Evolutionary conservation across 2,113 vertebrate species (phyloP).

Genomic region (Columba janthina): DNA sequence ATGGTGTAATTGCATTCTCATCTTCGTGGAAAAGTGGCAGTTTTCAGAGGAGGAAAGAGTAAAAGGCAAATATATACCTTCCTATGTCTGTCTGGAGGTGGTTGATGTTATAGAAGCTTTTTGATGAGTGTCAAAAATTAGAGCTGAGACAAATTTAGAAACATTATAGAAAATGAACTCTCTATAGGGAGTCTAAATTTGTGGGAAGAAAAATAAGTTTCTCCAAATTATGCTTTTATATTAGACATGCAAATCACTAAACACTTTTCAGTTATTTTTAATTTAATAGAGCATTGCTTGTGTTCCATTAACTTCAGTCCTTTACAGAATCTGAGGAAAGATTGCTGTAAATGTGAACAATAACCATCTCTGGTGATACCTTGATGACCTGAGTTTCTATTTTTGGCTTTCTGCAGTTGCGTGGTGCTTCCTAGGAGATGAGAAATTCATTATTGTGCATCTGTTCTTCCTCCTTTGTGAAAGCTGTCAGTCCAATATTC

Average conservation of each 20-base stretch:
- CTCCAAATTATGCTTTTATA: neutral
- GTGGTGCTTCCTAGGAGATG: neutral
- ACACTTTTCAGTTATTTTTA: neutral
- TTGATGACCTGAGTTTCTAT: neutral
- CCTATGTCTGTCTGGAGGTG: neutral
- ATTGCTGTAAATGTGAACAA: neutral
- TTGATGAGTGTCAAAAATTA: neutral
- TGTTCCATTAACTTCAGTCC: neutral
- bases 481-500: slow-evolving; percentile 29
- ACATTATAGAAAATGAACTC: neutral
- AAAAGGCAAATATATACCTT: neutral
- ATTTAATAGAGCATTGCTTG: neutral
- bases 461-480: slow-evolving; percentile 30
- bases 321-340: neutral
- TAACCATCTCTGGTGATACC: neutral
- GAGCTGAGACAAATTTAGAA: neutral
- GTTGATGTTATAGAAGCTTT: neutral
- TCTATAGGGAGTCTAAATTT: neutral
- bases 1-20: neutral
- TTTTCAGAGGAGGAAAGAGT: neutral
- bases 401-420: neutral
- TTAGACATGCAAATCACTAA: neutral
- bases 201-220: neutral
- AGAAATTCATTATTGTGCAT: neutral
- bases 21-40: neutral